Evolutionary conservation across 2,113 vertebrate genomes (phyloP).

Genomic region (Heteronetta atricapilla): DNA sequence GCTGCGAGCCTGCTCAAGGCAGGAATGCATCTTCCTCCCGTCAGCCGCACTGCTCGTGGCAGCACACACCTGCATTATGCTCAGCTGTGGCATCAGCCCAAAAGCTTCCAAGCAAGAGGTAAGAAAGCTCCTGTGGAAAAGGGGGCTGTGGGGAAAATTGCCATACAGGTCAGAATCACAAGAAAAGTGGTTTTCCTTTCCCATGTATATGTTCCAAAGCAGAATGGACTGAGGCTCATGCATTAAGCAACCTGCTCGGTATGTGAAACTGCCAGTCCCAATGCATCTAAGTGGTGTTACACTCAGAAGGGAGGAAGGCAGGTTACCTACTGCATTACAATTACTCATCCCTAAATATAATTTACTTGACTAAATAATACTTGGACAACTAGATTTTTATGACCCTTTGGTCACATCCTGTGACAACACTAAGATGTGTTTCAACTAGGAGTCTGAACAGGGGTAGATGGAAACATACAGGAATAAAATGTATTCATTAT

Average conservation of each 20-base stretch:
- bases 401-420: neutral
- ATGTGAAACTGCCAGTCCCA: neutral
- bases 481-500: neutral
- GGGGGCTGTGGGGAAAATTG: neutral
- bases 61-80: neutral
- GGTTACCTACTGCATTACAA: neutral
- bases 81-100: fast-evolving
- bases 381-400: neutral
- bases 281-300: neutral
- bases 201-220: neutral
- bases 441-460: neutral
- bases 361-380: neutral
- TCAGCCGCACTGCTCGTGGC: neutral
- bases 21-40: neutral
- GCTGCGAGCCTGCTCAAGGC: neutral
- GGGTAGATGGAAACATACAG: neutral
- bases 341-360: neutral
- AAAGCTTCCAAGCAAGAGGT: neutral
- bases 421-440: neutral
- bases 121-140: fast-evolving
- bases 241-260: neutral
- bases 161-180: neutral
- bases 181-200: neutral
- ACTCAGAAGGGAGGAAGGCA: neutral
- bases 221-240: neutral